Evolutionary conservation across 2,797 vertebrate genomes (phyloP).

Genomic region (Ceryle rudis): DNA sequence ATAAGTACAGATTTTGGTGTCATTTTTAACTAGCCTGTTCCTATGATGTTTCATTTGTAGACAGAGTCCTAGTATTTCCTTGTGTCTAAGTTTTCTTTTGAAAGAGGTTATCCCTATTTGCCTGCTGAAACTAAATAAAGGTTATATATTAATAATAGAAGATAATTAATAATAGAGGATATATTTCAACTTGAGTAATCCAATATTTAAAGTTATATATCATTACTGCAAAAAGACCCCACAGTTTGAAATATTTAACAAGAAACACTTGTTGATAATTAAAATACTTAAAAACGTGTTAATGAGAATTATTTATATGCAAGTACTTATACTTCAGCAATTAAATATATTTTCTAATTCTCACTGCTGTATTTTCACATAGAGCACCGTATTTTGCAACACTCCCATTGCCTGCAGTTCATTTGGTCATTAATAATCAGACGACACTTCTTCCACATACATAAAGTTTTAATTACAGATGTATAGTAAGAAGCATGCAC

Average conservation of each 20-base stretch:
- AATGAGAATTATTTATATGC: too few relatives aligned
- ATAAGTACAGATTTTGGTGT: too few relatives aligned
- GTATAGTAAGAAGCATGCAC: rapidly evolving
- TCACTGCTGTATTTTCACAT: neutral
- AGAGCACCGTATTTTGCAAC: neutral
- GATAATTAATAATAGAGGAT: too few relatives aligned
- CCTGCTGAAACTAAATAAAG: neutral
- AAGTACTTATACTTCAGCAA: too few relatives aligned
- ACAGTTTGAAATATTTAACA: too few relatives aligned
- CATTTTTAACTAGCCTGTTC: neutral
- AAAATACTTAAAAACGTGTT: neutral
- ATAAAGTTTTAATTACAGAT: neutral
- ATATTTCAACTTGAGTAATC: too few relatives aligned
- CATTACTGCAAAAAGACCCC: too few relatives aligned
- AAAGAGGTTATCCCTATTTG: neutral
- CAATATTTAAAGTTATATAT: too few relatives aligned
- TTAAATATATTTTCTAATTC: neutral
- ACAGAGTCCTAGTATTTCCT: neutral
- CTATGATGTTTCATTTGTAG: neutral
- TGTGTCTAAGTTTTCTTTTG: neutral
- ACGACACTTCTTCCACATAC: neutral
- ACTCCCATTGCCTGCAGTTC: neutral
- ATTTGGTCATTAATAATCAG: neutral
- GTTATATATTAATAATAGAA: too few relatives aligned
- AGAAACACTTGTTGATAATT: too few relatives aligned